Conservation (phyloP, 1,140 invertebrate species). For the Oncopeltus fasciatus region DNA sequence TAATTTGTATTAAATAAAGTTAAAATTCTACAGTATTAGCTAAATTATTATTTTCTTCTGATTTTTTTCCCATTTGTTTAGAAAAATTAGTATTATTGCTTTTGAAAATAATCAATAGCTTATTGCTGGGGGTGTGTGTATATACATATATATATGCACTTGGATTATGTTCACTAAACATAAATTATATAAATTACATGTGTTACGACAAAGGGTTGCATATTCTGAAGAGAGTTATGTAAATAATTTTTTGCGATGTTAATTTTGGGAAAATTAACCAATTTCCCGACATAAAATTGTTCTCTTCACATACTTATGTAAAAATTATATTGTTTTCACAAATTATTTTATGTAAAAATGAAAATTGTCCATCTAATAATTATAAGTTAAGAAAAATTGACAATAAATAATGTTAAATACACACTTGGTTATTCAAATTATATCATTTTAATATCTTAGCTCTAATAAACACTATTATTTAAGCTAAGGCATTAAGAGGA, state of each 20-base stretch:
- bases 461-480: no score
- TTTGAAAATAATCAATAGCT: background rate
- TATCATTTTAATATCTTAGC: no score
- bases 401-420: no score
- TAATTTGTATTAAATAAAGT: background rate
- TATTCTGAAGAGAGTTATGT: background rate
- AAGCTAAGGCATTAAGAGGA: no score
- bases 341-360: no score
- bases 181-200: background rate
- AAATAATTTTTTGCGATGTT: constrained; percentile 6
- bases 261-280: no score
- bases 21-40: constrained; percentile 1
- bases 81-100: background rate
- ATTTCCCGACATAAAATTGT: no score
- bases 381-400: no score
- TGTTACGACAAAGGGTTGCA: background rate
- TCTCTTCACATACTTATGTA: no score
- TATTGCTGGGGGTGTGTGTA: background rate
- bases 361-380: no score
- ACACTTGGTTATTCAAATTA: no score
- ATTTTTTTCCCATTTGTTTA: background rate
- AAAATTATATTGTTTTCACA: no score
- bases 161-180: background rate
- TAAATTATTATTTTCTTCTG: background rate
- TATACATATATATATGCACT: background rate